Evolutionary conservation across 1,140 invertebrate genomes (phyloP).

Genomic region (Liolophura sinensis): DNA sequence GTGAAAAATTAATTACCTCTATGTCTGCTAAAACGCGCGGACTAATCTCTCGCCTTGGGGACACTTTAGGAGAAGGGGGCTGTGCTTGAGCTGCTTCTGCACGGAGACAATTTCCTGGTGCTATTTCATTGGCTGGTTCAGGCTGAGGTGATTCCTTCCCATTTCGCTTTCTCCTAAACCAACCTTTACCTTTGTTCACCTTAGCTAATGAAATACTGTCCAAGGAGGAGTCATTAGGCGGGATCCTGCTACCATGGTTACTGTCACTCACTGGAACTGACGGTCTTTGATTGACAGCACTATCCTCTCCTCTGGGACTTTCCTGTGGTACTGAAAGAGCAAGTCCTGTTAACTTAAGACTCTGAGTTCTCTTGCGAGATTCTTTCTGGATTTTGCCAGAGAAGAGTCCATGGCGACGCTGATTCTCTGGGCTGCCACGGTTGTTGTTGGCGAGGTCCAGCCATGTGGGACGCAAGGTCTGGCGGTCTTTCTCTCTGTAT

Average conservation of each 20-base stretch:
- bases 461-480: neutral
- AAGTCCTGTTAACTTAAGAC: slow-evolving; percentile 12
- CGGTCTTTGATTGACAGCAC: too few species aligned
- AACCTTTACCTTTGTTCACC: neutral
- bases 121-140: slow-evolving; percentile 3
- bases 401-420: neutral
- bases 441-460: neutral
- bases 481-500: slow-evolving; percentile 1
- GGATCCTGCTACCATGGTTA: too few species aligned
- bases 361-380: slow-evolving; percentile 25
- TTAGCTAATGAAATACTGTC: too few species aligned
- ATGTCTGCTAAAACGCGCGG: slow-evolving; percentile 36
- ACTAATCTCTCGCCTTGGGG: slow-evolving; percentile 27
- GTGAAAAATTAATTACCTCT: slow-evolving; percentile 21
- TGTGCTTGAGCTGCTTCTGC: slow-evolving; percentile 10
- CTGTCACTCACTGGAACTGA: too few species aligned
- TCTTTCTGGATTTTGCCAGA: slow-evolving; percentile 10
- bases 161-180: slow-evolving; percentile 10
- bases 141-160: slow-evolving; percentile 6
- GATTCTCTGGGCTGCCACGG: neutral
- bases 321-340: neutral
- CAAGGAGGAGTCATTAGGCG: too few species aligned
- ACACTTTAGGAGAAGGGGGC: slow-evolving; percentile 12
- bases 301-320: slow-evolving; percentile 1
- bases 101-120: slow-evolving; percentile 7